Percentiles rank a stretch among this genome's conserved stretches.
Conservation (phyloP, 2,113 vertebrate species). For the Plestiodon gilberti region DNA sequence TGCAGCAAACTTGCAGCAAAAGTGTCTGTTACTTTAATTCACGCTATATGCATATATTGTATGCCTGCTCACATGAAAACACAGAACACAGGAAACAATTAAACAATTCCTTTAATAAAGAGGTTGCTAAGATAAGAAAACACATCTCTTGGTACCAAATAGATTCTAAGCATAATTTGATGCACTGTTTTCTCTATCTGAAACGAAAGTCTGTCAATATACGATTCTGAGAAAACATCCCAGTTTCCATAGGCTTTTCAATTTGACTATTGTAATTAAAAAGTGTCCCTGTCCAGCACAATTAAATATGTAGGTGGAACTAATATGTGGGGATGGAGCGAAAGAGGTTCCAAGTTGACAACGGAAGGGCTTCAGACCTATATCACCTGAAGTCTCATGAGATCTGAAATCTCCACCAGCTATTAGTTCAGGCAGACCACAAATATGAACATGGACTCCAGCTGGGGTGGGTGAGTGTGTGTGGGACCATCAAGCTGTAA, state of each 20-base stretch:
- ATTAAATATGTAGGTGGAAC: no score
- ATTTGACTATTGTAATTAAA: no score
- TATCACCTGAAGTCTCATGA: neutral
- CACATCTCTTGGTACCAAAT: neutral
- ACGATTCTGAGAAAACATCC: no score
- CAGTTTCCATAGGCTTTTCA: no score
- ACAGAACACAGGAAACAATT: neutral
- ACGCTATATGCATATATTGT: neutral
- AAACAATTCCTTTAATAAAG: neutral
- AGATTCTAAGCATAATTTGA: neutral
- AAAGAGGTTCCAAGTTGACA: neutral
- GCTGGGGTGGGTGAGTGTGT: no score
- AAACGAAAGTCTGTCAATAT: neutral
- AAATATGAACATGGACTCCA: no score
- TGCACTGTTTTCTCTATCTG: neutral
- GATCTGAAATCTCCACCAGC: no score
- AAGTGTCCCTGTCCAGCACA: no score
- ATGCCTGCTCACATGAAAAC: neutral
- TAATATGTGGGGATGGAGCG: no score
- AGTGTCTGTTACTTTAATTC: conserved; percentile 9
- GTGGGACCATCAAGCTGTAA: no score
- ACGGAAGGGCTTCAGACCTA: neutral
- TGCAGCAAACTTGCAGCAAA: neutral
- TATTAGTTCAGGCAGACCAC: no score
- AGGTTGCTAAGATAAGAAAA: neutral